Percentiles rank a stretch among this genome's conserved stretches.
phyloP scores from a whole-genome alignment of 1,140 invertebrate species.

The Orchesella cincta region DNA sequence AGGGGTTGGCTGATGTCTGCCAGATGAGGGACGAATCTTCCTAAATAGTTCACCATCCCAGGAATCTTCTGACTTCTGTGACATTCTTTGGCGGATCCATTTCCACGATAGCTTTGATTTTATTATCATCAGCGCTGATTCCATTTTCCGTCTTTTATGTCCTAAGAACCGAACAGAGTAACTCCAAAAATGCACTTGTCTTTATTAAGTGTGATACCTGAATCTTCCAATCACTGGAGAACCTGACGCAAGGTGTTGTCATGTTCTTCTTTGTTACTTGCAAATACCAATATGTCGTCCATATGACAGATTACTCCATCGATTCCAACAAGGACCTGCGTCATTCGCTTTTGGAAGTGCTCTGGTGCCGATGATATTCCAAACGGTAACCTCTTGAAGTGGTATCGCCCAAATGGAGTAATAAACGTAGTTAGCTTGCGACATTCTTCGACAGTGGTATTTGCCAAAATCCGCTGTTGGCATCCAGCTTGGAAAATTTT shows the following conservation, averaged over 20 bases:
- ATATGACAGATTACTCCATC: constrained; percentile 48
- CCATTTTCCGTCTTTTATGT: constrained; percentile 55
- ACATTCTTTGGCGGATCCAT: constrained; percentile 47
- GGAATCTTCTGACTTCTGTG: constrained; percentile 51
- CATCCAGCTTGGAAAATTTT: constrained; percentile 54
- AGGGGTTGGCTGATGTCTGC: constrained; percentile 49
- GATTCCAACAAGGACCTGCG: constrained; percentile 47
- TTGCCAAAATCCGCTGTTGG: constrained; percentile 54
- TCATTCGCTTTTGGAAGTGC: constrained; percentile 48
- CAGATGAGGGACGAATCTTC: constrained; percentile 54
- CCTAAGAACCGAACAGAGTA: constrained; percentile 54
- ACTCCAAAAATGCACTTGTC: constrained; percentile 55
- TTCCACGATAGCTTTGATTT: constrained; percentile 53
- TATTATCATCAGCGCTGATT: constrained; percentile 54
- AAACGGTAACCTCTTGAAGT: constrained; percentile 52
- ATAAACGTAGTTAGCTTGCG: constrained; percentile 52
- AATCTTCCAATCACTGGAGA: constrained; percentile 37
- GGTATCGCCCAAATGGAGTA: constrained; percentile 54
- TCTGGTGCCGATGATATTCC: constrained; percentile 52
- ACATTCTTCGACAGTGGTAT: constrained; percentile 55
- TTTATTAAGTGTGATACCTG: constrained; percentile 34
- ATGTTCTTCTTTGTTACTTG: constrained; percentile 36
- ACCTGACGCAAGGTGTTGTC: constrained; percentile 49
- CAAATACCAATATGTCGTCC: constrained; percentile 53
- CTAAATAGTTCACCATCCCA: constrained; percentile 54